phyloP scores from a whole-genome alignment of 2,888 invertebrate genomes.

The Ornithoptera priamus region DNA sequence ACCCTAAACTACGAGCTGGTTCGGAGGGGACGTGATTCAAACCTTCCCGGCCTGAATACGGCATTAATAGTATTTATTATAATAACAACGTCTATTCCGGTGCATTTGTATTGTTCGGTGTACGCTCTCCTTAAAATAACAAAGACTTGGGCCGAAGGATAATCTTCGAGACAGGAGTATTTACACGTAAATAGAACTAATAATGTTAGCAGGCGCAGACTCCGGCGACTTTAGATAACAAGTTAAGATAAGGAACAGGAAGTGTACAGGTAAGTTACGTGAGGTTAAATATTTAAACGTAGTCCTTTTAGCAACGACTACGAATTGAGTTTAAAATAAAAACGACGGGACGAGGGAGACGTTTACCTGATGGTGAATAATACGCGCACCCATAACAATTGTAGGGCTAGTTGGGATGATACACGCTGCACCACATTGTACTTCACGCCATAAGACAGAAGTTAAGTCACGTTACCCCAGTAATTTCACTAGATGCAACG shows the following conservation, averaged over 20 bases:
- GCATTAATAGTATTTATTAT: slow-evolving; percentile 72
- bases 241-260: slow-evolving; percentile 47
- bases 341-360: too few relatives aligned
- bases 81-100: slow-evolving; percentile 65
- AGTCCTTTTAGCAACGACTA: slow-evolving; percentile 5
- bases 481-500: too few relatives aligned
- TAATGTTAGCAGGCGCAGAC: slow-evolving; percentile 67
- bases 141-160: slow-evolving; percentile 45
- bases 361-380: too few relatives aligned
- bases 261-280: slow-evolving; percentile 32
- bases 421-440: too few relatives aligned
- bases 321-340: background rate
- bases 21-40: slow-evolving; percentile 59
- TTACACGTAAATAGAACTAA: slow-evolving; percentile 65
- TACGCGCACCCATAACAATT: too few relatives aligned
- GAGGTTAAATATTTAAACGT: slow-evolving; percentile 25
- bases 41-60: slow-evolving; percentile 57
- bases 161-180: slow-evolving; percentile 55
- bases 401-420: too few relatives aligned
- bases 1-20: slow-evolving; percentile 63
- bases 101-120: slow-evolving; percentile 49
- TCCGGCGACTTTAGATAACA: slow-evolving; percentile 58
- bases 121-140: slow-evolving; percentile 24
- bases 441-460: too few relatives aligned
- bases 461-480: too few relatives aligned